A percentile compares a stretch with the other conserved stretches of the same genome.
These are phyloP conservation scores for Acanthosepion pharaonis DNA, from an alignment of 2,888 invertebrate genomes.

Conservation along the genomic window DNA sequence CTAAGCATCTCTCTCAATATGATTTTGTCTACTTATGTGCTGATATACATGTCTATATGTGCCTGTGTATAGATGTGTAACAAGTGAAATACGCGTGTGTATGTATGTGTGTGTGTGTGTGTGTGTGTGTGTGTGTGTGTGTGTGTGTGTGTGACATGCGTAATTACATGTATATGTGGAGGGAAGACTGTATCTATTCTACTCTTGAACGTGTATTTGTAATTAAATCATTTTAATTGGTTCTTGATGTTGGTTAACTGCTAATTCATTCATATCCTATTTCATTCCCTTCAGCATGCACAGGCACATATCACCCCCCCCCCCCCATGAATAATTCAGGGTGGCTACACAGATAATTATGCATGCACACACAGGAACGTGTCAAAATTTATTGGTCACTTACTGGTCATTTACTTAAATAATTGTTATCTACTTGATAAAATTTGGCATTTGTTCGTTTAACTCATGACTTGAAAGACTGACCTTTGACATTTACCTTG, in stretches of 20 bases:
- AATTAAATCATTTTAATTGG: background rate
- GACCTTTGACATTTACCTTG: background rate
- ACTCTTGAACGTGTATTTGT: background rate
- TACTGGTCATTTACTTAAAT: background rate
- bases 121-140: background rate
- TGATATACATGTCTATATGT: background rate
- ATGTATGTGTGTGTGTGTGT: background rate
- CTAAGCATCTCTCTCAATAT: no score
- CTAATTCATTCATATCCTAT: background rate
- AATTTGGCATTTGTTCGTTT: background rate
- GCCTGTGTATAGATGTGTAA: background rate
- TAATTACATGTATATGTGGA: background rate
- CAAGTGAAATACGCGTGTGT: background rate
- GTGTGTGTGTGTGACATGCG: background rate
- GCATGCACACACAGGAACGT: background rate
- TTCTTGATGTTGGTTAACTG: background rate
- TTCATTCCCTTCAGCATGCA: background rate
- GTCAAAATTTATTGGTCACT: constrained; percentile 6
- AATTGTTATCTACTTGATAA: background rate
- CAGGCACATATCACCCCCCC: background rate
- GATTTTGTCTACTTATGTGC: background rate
- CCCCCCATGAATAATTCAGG: background rate
- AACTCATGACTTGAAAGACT: background rate
- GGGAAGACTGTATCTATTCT: background rate
- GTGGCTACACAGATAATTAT: background rate